Percentiles rank a stretch among this genome's conserved stretches.
These are phyloP conservation scores for Gonioctena quinquepunctata DNA, from an alignment of 1,140 invertebrate genomes.

Conservation along the genomic window DNA sequence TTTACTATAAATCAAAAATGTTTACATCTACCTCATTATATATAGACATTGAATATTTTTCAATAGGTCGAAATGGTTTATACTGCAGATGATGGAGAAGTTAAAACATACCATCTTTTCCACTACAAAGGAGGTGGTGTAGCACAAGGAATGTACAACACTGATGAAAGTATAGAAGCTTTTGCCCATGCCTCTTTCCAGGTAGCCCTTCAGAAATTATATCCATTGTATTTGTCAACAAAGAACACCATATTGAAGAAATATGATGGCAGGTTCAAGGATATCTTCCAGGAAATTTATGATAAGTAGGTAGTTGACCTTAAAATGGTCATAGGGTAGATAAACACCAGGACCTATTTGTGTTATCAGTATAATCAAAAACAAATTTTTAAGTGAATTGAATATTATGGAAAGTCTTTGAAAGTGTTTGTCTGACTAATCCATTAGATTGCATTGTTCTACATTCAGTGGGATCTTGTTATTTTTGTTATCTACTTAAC, in stretches of 20 bases:
- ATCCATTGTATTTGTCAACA: constrained; percentile 85
- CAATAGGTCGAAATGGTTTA: constrained; percentile 70
- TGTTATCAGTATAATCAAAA: no score
- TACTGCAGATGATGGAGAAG: constrained; percentile 64
- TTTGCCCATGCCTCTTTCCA: constrained; percentile 88
- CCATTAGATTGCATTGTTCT: no score
- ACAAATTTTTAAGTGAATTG: no score
- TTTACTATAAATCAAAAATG: no score
- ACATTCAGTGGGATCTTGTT: no score
- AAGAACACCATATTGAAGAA: constrained; percentile 92
- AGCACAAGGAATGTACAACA: constrained; percentile 87
- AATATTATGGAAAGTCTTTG: no score
- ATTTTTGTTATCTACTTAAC: no score
- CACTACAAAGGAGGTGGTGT: constrained; percentile 79
- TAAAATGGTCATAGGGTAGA: no score
- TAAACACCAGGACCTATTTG: no score
- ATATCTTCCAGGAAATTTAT: constrained; percentile 90
- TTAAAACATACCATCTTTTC: constrained; percentile 65
- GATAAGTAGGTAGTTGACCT: constrained; percentile 69
- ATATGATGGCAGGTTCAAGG: constrained; percentile 92
- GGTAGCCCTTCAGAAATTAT: constrained; percentile 79
- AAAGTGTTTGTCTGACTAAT: no score
- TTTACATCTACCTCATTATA: no score
- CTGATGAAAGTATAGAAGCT: constrained; percentile 79
- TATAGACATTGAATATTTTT: no score